These are phyloP conservation scores for Drosophila mulleri DNA, from an alignment of 2,888 invertebrate genomes.

Conservation along the genomic window DNA sequence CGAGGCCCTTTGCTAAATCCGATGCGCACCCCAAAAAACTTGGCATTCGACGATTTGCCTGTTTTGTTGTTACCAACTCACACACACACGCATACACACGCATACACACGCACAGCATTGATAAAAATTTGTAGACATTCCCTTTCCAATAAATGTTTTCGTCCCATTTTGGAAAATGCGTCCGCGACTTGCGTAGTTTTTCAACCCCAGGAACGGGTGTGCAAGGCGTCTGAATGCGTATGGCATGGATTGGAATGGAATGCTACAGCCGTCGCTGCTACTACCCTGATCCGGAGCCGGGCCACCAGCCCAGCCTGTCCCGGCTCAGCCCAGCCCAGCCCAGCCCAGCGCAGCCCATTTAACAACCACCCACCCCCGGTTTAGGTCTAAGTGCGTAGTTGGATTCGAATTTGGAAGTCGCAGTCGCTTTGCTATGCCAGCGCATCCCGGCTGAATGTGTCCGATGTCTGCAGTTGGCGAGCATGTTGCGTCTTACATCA, in stretches of 20 bases:
- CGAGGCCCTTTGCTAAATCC: slow-evolving; percentile 49
- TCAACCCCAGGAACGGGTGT: slow-evolving; percentile 42
- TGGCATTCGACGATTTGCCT: slow-evolving; percentile 27
- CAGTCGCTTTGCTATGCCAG: slow-evolving; percentile 18
- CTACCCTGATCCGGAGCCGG: slow-evolving; percentile 24
- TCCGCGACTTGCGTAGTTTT: slow-evolving; percentile 37
- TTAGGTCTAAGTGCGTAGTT: slow-evolving; percentile 50
- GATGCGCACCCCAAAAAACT: slow-evolving; percentile 60
- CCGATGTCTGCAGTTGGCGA: slow-evolving; percentile 7
- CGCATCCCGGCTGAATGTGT: slow-evolving; percentile 12
- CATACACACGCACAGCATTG: not conserved
- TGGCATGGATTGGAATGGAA: slow-evolving; percentile 30
- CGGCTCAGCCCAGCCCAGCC: not conserved
- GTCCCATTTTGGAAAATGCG: slow-evolving; percentile 50
- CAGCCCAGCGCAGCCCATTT: not conserved
- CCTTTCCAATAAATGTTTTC: slow-evolving; percentile 35
- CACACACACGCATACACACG: not conserved
- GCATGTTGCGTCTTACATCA: slow-evolving; percentile 9
- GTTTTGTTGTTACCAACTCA: slow-evolving; percentile 52
- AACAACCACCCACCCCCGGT: slow-evolving; percentile 61
- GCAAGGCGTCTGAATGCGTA: slow-evolving; percentile 48
- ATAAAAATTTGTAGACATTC: slow-evolving; percentile 40
- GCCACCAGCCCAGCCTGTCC: not conserved
- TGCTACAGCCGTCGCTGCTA: slow-evolving; percentile 44
- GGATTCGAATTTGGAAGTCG: slow-evolving; percentile 48